Evolutionary conservation across 2,888 invertebrate genomes (phyloP).

Genomic region (Drosophila kambysellisi): DNA sequence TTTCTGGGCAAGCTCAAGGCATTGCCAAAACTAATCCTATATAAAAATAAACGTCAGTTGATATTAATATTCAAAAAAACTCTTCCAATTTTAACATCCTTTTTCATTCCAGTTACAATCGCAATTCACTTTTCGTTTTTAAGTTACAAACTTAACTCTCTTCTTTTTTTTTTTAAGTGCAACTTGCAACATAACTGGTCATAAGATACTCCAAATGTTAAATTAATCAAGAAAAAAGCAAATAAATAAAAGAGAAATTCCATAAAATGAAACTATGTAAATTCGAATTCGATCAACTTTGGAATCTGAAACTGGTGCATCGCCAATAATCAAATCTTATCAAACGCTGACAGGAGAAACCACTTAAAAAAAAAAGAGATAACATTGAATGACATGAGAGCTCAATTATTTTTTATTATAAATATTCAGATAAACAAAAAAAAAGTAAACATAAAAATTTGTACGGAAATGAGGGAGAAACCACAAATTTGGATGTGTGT

Average conservation of each 20-base stretch:
- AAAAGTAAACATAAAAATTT: constrained; percentile 21
- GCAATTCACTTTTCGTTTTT: neutral
- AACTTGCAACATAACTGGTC: neutral
- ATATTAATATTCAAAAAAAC: constrained; percentile 25
- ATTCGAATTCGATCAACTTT: neutral
- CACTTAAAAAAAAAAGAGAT: neutral
- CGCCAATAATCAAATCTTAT: constrained; percentile 15
- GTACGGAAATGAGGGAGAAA: constrained; percentile 15
- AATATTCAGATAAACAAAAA: constrained; percentile 40
- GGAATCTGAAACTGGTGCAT: neutral
- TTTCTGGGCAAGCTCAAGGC: constrained; percentile 1
- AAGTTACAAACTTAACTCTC: neutral
- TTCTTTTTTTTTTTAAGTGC: neutral
- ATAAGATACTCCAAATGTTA: neutral
- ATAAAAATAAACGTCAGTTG: constrained; percentile 24
- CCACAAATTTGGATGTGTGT: neutral
- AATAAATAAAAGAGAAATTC: neutral
- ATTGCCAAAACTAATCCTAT: constrained; percentile 28
- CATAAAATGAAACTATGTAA: neutral
- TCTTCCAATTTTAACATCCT: neutral
- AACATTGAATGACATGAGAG: constrained; percentile 1
- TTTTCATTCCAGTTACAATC: neutral
- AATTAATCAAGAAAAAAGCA: neutral
- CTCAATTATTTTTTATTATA: constrained; percentile 36
- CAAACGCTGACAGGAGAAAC: neutral